Base-by-base conservation (phyloP, 2,888 invertebrate genomes). In the Coelopa pilipes region DNA sequence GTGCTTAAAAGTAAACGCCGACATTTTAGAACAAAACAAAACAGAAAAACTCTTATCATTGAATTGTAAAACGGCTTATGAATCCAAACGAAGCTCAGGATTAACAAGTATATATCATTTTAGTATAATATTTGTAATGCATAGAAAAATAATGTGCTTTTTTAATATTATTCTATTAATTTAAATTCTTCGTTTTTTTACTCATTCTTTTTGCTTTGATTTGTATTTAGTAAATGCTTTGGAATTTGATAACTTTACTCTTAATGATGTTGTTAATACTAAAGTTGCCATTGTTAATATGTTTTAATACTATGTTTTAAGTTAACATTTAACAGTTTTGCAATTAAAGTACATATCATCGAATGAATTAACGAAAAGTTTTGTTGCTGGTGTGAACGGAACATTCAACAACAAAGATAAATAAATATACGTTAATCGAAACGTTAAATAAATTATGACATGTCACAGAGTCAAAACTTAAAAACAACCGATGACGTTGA, bases 1-100 rank as follows among this genome's bases (percentile, higher is more conserved):
- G 70, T 62, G 70, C 70, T 70, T 70, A 70, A 34, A 70, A 50
- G 49, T 60, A 60, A 24, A 50, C 60, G 70, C 70, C 70, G 62
- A 70, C 21, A 49, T 9, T 57, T 34, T 17, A 34, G 55, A 34
- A 45, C 45, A 55, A 55, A 21, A 19, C 34, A 24, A 45, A 62
- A 34, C 62, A 21, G 34, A 34, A 62, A 62, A 34, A 15, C 34
- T 34, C 34, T 7, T 34, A 34, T 34, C 34, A 34, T 4, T 34
- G n/a, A 62, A 62, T 62, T 62, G 24, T 34, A 24, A 62, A 60
- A 60, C 34, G 21, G 21, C 24, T 10, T 21, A 34, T n/a, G 62
- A 62, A 62, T 2, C 21, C 21, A 62, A 4, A 62, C n/a, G 19
- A 1, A 10, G 12, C 24, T n/a, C 24, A 21, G 57, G 12, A 21